Evolutionary conservation across 1,140 invertebrate genomes (phyloP).

Genomic region (Popillia japonica): DNA sequence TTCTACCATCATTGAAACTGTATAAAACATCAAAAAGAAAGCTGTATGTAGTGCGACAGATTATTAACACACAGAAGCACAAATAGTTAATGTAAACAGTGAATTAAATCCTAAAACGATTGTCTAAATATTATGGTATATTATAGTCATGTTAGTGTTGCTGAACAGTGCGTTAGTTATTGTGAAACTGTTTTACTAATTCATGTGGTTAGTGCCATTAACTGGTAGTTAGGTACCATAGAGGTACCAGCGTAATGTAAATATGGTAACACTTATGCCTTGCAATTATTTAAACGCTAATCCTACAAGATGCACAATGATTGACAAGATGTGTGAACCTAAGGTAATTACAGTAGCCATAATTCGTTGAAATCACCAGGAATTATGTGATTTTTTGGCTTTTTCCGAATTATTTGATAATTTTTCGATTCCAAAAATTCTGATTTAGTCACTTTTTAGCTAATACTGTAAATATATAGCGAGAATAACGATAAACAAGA

Average conservation of each 20-base stretch:
- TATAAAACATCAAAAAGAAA: neutral
- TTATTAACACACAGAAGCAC: neutral
- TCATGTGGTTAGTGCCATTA: slow-evolving; percentile 28
- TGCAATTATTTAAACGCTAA: slow-evolving; percentile 63
- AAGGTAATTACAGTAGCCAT: slow-evolving; percentile 59
- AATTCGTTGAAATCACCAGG: slow-evolving; percentile 39
- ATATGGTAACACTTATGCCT: slow-evolving; percentile 67
- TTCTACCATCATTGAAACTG: neutral
- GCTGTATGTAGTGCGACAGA: neutral
- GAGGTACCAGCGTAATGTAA: slow-evolving; percentile 45
- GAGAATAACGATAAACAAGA: too few relatives aligned
- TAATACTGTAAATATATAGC: too few relatives aligned
- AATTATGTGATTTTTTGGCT: too few relatives aligned
- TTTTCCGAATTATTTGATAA: too few relatives aligned
- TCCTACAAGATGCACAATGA: slow-evolving; percentile 64
- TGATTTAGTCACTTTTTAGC: too few relatives aligned
- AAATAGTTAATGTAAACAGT: neutral
- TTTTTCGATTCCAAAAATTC: too few relatives aligned
- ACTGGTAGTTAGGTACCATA: slow-evolving; percentile 11
- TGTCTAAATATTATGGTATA: neutral
- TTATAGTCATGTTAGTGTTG: neutral
- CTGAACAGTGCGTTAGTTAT: neutral
- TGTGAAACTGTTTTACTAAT: slow-evolving; percentile 18
- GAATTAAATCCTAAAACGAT: neutral
- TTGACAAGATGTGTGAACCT: slow-evolving; percentile 67